Evolutionary conservation across 2,888 invertebrate species (phyloP).

Genomic region (Leucoptera coffeella): DNA sequence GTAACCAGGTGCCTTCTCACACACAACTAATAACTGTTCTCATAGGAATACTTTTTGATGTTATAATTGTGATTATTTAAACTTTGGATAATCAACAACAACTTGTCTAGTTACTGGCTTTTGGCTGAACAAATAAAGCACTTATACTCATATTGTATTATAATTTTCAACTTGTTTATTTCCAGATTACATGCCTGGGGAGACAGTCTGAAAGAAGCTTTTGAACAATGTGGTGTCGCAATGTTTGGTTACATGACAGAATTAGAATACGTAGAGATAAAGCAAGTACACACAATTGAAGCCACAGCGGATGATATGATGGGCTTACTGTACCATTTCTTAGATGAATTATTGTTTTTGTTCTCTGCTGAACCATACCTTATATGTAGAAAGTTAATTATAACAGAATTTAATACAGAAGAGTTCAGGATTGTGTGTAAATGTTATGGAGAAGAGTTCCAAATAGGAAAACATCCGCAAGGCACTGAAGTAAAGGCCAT

Average conservation of each 20-base stretch:
- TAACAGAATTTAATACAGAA: constrained; percentile 78
- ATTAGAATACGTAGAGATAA: constrained; percentile 74
- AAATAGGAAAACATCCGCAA: constrained; percentile 89
- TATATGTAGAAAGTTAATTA: constrained; percentile 80
- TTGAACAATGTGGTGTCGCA: constrained; percentile 90
- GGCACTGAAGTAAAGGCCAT: constrained; percentile 99
- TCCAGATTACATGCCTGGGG: constrained; percentile 90
- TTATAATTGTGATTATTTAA: no score
- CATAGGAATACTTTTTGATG: no score
- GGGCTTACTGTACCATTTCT: constrained; percentile 83
- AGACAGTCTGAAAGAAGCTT: constrained; percentile 75
- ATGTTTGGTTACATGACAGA: constrained; percentile 99
- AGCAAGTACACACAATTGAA: constrained; percentile 72
- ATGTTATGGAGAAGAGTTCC: constrained; percentile 92
- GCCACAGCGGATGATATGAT: constrained; percentile 86
- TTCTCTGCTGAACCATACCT: constrained; percentile 90
- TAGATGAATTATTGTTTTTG: constrained; percentile 89
- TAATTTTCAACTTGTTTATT: no score
- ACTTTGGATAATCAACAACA: no score
- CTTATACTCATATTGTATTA: no score
- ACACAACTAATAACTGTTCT: no score
- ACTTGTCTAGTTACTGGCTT: no score
- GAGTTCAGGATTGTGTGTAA: constrained; percentile 75
- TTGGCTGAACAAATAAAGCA: no score
- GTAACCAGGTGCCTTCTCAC: no score